Base-by-base conservation (phyloP, 1,140 invertebrate species). In the Cryptotermes secundus region DNA sequence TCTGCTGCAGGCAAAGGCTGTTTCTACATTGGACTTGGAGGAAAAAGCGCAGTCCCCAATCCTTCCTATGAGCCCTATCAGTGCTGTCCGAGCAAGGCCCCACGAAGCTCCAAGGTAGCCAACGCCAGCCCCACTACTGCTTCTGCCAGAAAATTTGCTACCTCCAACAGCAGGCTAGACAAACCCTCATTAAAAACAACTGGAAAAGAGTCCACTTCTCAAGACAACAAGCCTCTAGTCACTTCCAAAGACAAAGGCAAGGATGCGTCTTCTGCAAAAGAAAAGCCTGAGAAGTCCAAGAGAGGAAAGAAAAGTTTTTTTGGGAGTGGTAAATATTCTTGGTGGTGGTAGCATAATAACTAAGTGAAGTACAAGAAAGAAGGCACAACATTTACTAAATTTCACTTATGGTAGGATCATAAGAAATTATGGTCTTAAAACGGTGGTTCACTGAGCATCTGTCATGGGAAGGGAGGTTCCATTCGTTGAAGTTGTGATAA, bases 21-120 rank as follows among this genome's bases (percentile, higher is more conserved):
- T 95, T 96, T 97, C 95, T 96, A 96, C 95, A 95, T 97, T 93
- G 96, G 95, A 92, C 94, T 97, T 93, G 95, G 95, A 91, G 95
- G 95, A 92, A 95, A 95, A 92, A 93, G 90, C 89, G 92, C 93
- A 91, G 90, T 92, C 89, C 94, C 95, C 90, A 93, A 93, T 90
- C 93, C 94, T 90, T 93, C 93, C 89, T 96, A 95, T 92, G 94
- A 95, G 93, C 94, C 95, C 88, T 97, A 96, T 93, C 95, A 96
- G 92, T 96, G 95, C 93, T 97, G 95, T 93, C 96, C 95, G 89
- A 94, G 94, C 90, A 95, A 95, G 93, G 72, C 9, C 42, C 92
- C 94, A 89, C 92, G 93, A 87, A 91, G 91, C 84, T 94, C 93
- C 87, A 95, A 95, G 92, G 90, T 94, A 87, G 92, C 94, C 87